Base-by-base conservation (phyloP, 2,888 invertebrate species). In the Conops quadrifasciatus region DNA sequence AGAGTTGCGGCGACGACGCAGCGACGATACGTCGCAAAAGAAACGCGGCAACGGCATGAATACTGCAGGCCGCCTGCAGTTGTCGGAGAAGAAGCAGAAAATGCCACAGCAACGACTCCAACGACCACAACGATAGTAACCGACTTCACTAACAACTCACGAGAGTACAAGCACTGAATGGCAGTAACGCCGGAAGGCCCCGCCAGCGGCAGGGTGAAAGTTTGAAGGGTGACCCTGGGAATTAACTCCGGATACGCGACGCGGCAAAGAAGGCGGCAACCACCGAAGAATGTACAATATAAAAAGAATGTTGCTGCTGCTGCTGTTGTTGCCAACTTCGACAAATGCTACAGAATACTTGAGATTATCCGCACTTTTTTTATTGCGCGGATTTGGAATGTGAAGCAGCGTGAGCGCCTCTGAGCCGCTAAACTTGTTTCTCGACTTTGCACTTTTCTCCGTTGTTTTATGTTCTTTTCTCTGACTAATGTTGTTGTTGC, bases 331-430 rank as follows among this genome's bases (percentile, higher is more conserved):
- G 67, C 49, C 36, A 67, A 62, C 67, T 45, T 36, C 36, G 36
- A 36, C 36, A 45, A 71, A 67, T 71, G 71, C 71, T 63, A 71
- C 71, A 63, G 56, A 71, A 71, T 63, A 62, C 71, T 71, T 65
- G 64, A 71, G 67, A 71, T 71, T 67, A 71, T 71, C 67, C 71
- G 71, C 63, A 56, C 53, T 63, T 71, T 62, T 71, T 53, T 62
- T 56, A 62, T 36, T 9, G 36, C 36, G n/a, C n/a, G n/a, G n/a
- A 36, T 62, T 15, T 26, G 26, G 49, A 67, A 53, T 45, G 51
- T 30, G 21, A 56, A 60, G 56, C 36, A 36, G 5, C 36, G 36
- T 36, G 36, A n/a, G n/a, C n/a, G 36, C 36, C 53, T 66, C 30
- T 56, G 21, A 51, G 36, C 16, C 19, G 56, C n/a, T 49, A 7